Evolutionary conservation across 2,113 vertebrate species (phyloP), one percentile per base, ranked within the genome.

Genomic region (Leucosticte australis): DNA sequence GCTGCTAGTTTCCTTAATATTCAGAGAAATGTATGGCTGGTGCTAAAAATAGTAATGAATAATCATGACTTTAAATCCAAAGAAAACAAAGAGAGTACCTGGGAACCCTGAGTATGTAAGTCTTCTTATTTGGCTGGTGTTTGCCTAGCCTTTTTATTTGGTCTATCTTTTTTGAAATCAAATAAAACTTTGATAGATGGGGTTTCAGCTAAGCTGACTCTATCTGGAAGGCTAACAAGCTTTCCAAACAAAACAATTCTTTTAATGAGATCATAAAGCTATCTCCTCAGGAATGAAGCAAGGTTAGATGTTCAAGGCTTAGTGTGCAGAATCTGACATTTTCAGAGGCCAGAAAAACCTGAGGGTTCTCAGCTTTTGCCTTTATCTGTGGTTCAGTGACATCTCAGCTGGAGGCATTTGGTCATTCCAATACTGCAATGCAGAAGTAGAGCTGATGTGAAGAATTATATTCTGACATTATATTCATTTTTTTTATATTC

Each of bases 41-140:
- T 80, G 56, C 80, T 96, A 96, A 95, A 96, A 85, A 68, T 83
- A 95, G 82, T 44, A 75, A 91, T 3, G 24, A 93, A 93, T 74
- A 86, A 76, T 83, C 60, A 68, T 9, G 35, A 35, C 44, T 90
- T 78, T 35, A 69, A 75, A 83, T 68, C 50, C 63, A 82, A 79
- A 82, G 46, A 52, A 88, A 87, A 70, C 9, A 37, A 37, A 73
- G 41, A n/a, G 57, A 64, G 42, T 46, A 41, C 39, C 50, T 21
- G 31, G 20, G 84, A 90, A 74, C 33, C 27, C 15, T 24, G 27
- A 55, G 13, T 53, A 35, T 42, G 12, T 77, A 60, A 85, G 16
- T 68, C 64, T 87, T 92, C 55, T 74, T 50, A 42, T 83, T 83
- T 77, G 71, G 46, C 27, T 81, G 44, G 33, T 1, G 0, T 63